Evolutionary conservation across 1,140 invertebrate species (phyloP).

Genomic region (Bombus difficillimus): DNA sequence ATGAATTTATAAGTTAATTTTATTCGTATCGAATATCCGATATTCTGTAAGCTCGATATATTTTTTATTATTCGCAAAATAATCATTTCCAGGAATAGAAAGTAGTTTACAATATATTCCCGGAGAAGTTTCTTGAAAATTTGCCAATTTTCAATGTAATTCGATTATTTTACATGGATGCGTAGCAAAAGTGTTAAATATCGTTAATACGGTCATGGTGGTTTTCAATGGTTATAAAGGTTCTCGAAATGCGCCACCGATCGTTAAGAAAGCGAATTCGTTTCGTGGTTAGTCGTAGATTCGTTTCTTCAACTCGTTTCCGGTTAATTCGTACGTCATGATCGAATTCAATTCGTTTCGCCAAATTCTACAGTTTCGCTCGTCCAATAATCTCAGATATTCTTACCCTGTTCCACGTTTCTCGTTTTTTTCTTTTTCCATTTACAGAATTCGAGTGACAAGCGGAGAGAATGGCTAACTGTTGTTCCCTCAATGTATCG

Average conservation of each 20-base stretch:
- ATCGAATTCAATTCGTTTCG: conserved; percentile 11
- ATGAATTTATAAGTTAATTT: no score
- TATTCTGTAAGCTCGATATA: no score
- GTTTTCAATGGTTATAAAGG: conserved; percentile 10
- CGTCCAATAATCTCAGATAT: conserved; percentile 33
- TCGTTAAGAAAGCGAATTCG: conserved; percentile 32
- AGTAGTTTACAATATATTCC: not conserved
- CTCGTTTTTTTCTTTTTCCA: not conserved
- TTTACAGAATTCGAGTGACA: conserved; percentile 71
- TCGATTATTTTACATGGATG: not conserved
- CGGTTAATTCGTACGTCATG: not conserved
- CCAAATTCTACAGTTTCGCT: conserved; percentile 80
- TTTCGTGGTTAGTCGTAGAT: conserved; percentile 19
- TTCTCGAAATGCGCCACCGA: conserved; percentile 1
- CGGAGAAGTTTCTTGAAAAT: not conserved
- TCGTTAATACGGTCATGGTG: not conserved
- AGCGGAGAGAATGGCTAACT: conserved; percentile 76
- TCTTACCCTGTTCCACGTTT: not conserved
- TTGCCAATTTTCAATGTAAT: not conserved
- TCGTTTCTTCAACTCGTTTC: not conserved
- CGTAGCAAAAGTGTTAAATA: conserved; percentile 6
- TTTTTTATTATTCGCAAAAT: no score
- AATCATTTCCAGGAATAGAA: no score
- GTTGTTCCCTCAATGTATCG: conserved; percentile 12
- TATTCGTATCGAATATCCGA: no score